These are phyloP conservation scores for Periplaneta americana DNA, from an alignment of 1,140 invertebrate species.

Conservation along the genomic window DNA sequence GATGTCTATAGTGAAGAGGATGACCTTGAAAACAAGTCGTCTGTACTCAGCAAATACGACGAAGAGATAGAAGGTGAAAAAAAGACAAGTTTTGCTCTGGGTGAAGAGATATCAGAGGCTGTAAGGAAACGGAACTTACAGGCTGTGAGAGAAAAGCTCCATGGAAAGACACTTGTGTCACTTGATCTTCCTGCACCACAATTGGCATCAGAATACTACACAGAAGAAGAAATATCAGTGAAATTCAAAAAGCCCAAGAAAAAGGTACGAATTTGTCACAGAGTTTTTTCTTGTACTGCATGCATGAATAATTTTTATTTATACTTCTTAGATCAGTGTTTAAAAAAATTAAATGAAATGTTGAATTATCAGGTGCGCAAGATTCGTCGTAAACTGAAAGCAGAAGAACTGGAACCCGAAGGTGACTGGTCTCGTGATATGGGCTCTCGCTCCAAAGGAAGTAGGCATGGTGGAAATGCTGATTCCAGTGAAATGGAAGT, in stretches of 20 bases:
- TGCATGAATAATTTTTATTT: neutral
- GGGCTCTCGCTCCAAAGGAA: slow-evolving; percentile 1
- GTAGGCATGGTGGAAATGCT: neutral
- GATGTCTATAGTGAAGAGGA: slow-evolving; percentile 82
- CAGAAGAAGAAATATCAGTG: slow-evolving; percentile 72
- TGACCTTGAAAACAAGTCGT: slow-evolving; percentile 65
- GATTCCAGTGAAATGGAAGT: neutral
- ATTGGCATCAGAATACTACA: slow-evolving; percentile 85
- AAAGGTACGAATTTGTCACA: slow-evolving; percentile 50
- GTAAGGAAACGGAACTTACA: slow-evolving; percentile 32
- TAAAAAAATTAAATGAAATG: neutral
- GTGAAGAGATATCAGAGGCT: slow-evolving; percentile 31
- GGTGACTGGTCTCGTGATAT: neutral
- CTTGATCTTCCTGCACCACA: slow-evolving; percentile 59
- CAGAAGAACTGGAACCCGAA: slow-evolving; percentile 19
- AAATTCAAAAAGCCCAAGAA: slow-evolving; percentile 94
- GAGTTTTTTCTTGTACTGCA: neutral
- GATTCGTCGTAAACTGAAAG: slow-evolving; percentile 17
- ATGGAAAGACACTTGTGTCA: slow-evolving; percentile 66
- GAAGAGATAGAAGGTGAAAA: slow-evolving; percentile 85
- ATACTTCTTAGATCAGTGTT: neutral
- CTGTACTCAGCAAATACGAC: slow-evolving; percentile 88
- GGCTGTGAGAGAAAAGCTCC: slow-evolving; percentile 35
- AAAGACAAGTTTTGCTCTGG: slow-evolving; percentile 74
- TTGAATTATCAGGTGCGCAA: slow-evolving; percentile 20